A percentile compares a stretch with the other conserved stretches of the same genome.
Conservation (phyloP, 2,113 vertebrate genomes). For the Zingel zingel region DNA sequence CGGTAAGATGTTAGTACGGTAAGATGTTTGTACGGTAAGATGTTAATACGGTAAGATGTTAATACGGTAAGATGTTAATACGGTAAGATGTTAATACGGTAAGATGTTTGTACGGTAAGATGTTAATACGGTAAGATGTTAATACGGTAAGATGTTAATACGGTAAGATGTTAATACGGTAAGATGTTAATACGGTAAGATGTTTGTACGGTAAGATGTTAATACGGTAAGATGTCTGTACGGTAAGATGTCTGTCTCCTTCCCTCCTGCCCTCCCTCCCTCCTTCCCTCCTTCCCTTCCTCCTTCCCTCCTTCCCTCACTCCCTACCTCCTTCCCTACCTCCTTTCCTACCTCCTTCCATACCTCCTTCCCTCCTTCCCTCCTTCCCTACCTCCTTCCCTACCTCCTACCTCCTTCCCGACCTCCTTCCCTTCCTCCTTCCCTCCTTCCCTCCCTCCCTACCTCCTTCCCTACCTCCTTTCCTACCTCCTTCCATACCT, state of each 20-base stretch:
- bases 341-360: too few relatives aligned
- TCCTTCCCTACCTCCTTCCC: too few relatives aligned
- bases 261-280: too few relatives aligned
- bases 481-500: too few relatives aligned
- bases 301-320: too few relatives aligned
- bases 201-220: conserved; percentile 78
- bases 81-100: conserved; percentile 83
- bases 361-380: too few relatives aligned
- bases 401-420: too few relatives aligned
- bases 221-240: conserved; percentile 80
- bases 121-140: conserved; percentile 78
- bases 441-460: too few relatives aligned
- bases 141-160: conserved; percentile 79
- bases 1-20: conserved; percentile 84
- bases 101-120: conserved; percentile 83
- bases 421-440: too few relatives aligned
- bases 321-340: too few relatives aligned
- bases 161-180: conserved; percentile 83
- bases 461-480: too few relatives aligned
- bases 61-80: conserved; percentile 79
- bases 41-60: conserved; percentile 78
- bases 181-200: conserved; percentile 83
- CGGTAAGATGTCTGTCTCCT: conserved; percentile 75
- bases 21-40: conserved; percentile 83
- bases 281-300: too few relatives aligned